Evolutionary conservation across 2,888 invertebrate genomes (phyloP), one percentile per base, ranked within the genome.

Genomic region (Rotaria socialis): DNA sequence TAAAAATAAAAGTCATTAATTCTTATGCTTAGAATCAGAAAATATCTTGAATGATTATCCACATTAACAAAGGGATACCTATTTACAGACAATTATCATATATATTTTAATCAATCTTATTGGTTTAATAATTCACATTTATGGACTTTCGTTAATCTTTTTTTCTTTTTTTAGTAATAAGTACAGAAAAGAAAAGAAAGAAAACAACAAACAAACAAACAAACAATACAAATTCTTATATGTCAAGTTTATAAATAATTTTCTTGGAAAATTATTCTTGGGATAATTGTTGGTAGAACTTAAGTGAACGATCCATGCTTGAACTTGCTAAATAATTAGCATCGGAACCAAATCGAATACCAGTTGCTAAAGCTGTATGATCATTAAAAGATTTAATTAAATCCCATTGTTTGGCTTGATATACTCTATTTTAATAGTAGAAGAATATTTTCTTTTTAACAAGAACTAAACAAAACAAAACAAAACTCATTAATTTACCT

Each of bases 251-350:
- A 22, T 19, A 22, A 52, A 52, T 52, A 52, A 52, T 52, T 52
- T 67, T 19, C 35, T 35, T 67, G 1, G 27, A 67, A 35, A 67
- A 67, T 67, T 67, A 67, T 67, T 67, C 67, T 67, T 35, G 35
- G 11, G 67, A 67, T 67, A 67, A 41, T 41, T 67, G 67, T 43
- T 80, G 47, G n/a, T 85, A 86, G 47, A 85, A 41, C 74, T 98
- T 98, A 88, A 99, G 93, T 85, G 97, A 97, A 90, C 98, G 93
- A 91, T 99, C 99, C 96, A 99, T 96, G 90, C 96, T 96, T 58
- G 96, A 95, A 22, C 97, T 97, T 35, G 96, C 97, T 88, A 99
- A 93, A 92, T 95, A 97, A 89, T 94, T 94, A 56, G 96, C 96
- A 92, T 98, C 94, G 89, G 94, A 94, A n/a, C 98, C 98, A 92